These are phyloP conservation scores for Alligator sinensis DNA, from an alignment of 2,113 vertebrate species.

Conservation along the genomic window DNA sequence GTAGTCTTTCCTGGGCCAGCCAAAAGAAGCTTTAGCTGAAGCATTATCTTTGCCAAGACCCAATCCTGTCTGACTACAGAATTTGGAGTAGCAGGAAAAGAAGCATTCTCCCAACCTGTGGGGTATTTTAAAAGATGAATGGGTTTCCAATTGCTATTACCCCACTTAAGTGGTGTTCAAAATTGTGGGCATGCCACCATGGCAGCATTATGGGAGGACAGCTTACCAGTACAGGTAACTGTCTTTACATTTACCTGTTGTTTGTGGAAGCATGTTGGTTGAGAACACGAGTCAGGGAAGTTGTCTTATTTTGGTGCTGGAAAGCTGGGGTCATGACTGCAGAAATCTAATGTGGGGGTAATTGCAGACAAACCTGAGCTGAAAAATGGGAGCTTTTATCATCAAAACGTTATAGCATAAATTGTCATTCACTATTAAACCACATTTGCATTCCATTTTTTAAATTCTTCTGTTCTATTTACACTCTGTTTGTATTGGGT, in stretches of 20 bases:
- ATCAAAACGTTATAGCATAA: neutral
- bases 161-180: neutral
- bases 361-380: neutral
- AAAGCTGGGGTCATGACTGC: neutral
- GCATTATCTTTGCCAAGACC: too few relatives aligned
- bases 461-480: neutral
- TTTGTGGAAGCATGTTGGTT: fast-evolving
- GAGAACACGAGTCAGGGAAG: neutral
- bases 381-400: neutral
- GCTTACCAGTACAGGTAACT: neutral
- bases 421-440: fast-evolving
- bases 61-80: too few relatives aligned
- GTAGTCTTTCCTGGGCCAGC: too few relatives aligned
- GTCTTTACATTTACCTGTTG: neutral
- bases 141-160: neutral
- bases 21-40: too few relatives aligned
- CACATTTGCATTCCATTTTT: neutral
- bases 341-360: neutral
- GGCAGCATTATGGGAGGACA: neutral
- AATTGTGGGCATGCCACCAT: neutral
- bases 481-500: neutral
- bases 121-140: neutral
- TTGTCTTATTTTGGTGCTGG: fast-evolving
- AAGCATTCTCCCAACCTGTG: fast-evolving
- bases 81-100: neutral